These are phyloP conservation scores for Pungitius pungitius DNA, from an alignment of 2,113 vertebrate genomes.

Conservation along the genomic window DNA sequence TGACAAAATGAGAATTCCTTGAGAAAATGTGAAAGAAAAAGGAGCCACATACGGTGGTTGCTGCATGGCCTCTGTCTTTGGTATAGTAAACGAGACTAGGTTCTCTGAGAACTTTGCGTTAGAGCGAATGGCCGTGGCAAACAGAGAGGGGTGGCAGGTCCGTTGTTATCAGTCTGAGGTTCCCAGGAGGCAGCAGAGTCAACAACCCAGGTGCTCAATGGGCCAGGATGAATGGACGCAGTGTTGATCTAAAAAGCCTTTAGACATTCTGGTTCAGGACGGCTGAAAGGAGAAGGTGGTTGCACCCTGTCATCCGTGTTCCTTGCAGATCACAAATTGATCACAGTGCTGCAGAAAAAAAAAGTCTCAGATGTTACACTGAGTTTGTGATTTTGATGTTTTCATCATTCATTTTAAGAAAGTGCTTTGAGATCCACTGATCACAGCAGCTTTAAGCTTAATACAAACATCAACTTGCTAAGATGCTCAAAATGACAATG, in stretches of 20 bases:
- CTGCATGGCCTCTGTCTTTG: conserved; percentile 1
- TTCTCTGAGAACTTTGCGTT: conserved; percentile 26
- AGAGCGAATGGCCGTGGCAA: conserved; percentile 17
- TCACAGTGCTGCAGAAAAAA: background rate
- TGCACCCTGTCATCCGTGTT: background rate
- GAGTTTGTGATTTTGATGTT: background rate
- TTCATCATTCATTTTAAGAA: background rate
- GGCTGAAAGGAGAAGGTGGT: background rate
- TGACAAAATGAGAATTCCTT: background rate
- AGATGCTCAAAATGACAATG: background rate
- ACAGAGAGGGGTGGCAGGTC: conserved; percentile 5
- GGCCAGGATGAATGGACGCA: conserved; percentile 12
- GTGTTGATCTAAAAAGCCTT: conserved; percentile 4
- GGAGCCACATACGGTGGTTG: too few species aligned
- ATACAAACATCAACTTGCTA: background rate
- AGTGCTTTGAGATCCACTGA: background rate
- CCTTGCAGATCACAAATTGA: background rate
- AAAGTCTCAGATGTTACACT: background rate
- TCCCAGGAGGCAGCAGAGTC: conserved; percentile 30
- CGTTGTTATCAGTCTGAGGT: conserved; percentile 39
- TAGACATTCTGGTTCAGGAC: conserved; percentile 9
- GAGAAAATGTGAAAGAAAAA: too few species aligned
- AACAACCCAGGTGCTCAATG: conserved; percentile 14
- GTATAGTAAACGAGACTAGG: conserved; percentile 23
- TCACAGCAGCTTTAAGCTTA: background rate